Conservation (phyloP, 2,113 vertebrate species). For the Lycaon pictus region DNA sequence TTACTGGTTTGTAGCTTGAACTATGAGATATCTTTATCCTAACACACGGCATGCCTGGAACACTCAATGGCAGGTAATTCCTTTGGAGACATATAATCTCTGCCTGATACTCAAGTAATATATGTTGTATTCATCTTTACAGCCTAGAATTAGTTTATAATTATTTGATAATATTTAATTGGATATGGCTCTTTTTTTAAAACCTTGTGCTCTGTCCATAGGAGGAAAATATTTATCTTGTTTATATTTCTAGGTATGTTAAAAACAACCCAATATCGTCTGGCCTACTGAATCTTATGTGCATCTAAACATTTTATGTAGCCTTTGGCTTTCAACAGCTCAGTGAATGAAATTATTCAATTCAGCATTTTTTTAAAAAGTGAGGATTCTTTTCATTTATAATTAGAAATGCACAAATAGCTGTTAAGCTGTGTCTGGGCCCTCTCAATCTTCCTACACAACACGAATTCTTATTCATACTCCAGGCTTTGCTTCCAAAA, state of each 20-base stretch:
- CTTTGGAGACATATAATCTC: neutral
- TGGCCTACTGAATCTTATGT: neutral
- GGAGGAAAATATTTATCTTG: slow-evolving; percentile 14
- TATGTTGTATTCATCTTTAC: neutral
- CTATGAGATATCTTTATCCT: neutral
- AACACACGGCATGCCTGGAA: neutral
- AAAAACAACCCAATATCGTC: neutral
- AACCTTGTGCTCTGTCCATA: neutral
- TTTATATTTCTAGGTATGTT: neutral
- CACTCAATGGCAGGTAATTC: neutral
- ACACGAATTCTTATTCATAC: neutral
- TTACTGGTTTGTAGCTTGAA: neutral
- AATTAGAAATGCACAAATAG: neutral
- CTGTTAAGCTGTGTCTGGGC: neutral
- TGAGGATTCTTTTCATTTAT: neutral
- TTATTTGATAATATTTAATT: slow-evolving; percentile 21
- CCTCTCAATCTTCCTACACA: neutral
- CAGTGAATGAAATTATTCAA: neutral
- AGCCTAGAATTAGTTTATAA: neutral
- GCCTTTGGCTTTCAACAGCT: neutral
- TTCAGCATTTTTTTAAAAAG: neutral
- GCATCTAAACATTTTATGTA: neutral
- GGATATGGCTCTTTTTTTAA: neutral
- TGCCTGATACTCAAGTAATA: neutral
- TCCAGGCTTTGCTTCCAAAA: neutral